Evolutionary conservation across 2,888 invertebrate genomes (phyloP).

Genomic region (Nebria salina): DNA sequence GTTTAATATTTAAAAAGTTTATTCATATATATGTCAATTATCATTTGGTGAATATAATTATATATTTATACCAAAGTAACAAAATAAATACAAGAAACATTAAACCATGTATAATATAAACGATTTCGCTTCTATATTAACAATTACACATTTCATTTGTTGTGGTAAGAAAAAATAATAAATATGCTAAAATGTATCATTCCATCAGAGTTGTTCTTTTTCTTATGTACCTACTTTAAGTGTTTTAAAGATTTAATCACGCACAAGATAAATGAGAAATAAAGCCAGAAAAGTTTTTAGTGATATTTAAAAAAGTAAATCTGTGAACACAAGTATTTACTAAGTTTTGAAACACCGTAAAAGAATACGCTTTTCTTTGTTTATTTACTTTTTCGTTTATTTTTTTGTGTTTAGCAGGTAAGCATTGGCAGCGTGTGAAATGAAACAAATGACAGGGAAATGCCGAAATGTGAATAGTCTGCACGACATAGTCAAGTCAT

Average conservation of each 20-base stretch:
- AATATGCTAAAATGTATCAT: background rate
- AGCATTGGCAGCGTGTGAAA: background rate
- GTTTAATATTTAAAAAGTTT: too few relatives aligned
- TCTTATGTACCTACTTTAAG: background rate
- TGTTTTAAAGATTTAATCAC: slow-evolving; percentile 1
- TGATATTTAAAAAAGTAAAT: background rate
- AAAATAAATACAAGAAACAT: background rate
- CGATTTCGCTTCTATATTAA: background rate
- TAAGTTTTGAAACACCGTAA: background rate
- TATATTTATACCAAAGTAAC: background rate
- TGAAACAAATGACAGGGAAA: slow-evolving; percentile 16
- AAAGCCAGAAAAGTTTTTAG: background rate
- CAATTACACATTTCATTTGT: background rate
- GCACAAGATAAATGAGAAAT: background rate
- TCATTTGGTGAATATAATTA: too few relatives aligned
- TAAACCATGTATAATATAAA: background rate
- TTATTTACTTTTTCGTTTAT: background rate
- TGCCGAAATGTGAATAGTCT: background rate
- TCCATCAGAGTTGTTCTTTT: background rate
- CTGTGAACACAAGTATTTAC: slow-evolving; percentile 1
- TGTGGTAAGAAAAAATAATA: background rate
- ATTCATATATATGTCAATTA: too few relatives aligned
- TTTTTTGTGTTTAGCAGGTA: background rate
- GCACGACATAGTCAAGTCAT: slow-evolving; percentile 12
- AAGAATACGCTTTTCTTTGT: background rate